Evolutionary conservation across 2,888 invertebrate genomes (phyloP), one percentile per base, ranked within the genome.

Genomic region (Rhyacophila evoluta): DNA sequence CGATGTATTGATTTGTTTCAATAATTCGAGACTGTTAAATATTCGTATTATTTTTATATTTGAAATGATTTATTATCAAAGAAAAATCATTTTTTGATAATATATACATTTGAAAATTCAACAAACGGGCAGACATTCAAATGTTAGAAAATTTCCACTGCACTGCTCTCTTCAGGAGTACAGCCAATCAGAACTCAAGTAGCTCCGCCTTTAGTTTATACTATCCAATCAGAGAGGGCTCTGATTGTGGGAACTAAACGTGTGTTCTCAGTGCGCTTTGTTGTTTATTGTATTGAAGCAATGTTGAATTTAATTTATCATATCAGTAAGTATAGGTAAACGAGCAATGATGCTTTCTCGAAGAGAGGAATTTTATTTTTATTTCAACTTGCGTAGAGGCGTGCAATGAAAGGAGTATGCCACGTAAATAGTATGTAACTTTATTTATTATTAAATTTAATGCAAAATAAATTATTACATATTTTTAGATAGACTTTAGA

Each of bases 191-290:
- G 74, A 72, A 37, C 15, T 55, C 72, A 37, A 72, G 36, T 68
- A 37, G 78, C 81, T 69, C 78, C 80, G 81, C 81, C 78, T 55
- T 70, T 69, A 70, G 74, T 27, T 41, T 37, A 33, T 68, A 75
- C 39, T 41, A 73, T 71, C 82, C 82, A 80, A 80, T 79, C 72
- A 69, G 74, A 27, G 72, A 74, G 39, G 28, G 74, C 71, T 79
- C 55, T 77, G 78, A 74, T 78, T 77, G 76, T 78, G 76, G 80
- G 78, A 79, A 74, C 74, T 68, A 78, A 81, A 78, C 79, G 78
- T 78, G 77, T 55, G 55, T 55, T 55, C 55, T 55, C 55, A 19
- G 25, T 55, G 55, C 55, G 72, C 77, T 74, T 71, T 75, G 77
- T 70, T 75, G 80, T 80, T 78, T 80, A 80, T 80, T 74, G 74